Base-by-base conservation (phyloP, 2,797 vertebrate genomes). In the Sparus aurata region DNA sequence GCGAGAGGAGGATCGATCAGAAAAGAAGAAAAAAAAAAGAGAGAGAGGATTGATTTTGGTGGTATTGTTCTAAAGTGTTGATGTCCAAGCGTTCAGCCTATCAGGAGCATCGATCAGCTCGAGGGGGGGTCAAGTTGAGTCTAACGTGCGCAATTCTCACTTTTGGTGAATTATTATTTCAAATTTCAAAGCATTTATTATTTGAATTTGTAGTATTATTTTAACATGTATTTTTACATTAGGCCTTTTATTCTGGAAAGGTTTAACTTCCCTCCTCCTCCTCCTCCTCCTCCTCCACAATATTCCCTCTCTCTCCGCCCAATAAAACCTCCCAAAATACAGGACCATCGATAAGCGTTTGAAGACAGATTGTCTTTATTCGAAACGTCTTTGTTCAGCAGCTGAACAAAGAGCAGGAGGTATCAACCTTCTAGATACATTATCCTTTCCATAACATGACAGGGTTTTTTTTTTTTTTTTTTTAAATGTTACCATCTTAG, bases 291-390 rank as follows among this genome's bases (percentile, higher is more conserved):
- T n/a, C 25, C 3, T 3, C 3, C 25, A 25, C 60, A 60, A 2
- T 4, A 13, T 15, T 20, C 18, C 23, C 23, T 10, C 75, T 85
- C 85, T 78, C 50, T 70, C 0, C 41, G 30, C 68, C 89, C 85
- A 70, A 82, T 89, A 86, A 84, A 43, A 43, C 69, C 88, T 90
- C 73, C 81, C 30, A 34, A 92, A 72, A 95, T 90, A 83, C 90
- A 95, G 90, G 69, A 85, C 78, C 12, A 87, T 89, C 80, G 85
- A 85, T 89, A 5, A 72, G 92, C 91, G 92, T 97, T 97, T 94
- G 93, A 96, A 95, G 97, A 98, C 98, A 97, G 97, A 97, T 98
- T 98, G 97, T 98, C 97, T 99, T 99, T 98, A 98, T 99, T 99
- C 94, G 95, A 98, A 98, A 98, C 80, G 93, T 92, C 97, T 97